Evolutionary conservation across 2,888 invertebrate species (phyloP), one percentile per base, ranked within the genome.

Genomic region (Macroteleia sp.): DNA sequence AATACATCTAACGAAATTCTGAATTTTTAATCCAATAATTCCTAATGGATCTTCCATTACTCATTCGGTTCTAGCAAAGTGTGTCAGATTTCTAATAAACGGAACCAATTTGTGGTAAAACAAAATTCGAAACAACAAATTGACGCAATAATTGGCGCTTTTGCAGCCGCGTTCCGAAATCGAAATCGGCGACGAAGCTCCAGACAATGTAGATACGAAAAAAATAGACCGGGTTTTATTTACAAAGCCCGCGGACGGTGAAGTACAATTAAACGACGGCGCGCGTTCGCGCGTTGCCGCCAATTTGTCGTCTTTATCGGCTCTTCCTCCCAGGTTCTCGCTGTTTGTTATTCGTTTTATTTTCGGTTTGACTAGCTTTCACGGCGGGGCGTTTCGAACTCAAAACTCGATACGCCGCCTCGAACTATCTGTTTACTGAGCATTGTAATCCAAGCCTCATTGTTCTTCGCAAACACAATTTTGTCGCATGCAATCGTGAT

Each of bases 391-490:
- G 46, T 70, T 57, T 25, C 48, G 81, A 57, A 57, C 59, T 84
- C 85, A 84, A 87, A 71, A 71, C 48, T 84, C 85, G 85, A 88
- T 86, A 86, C 81, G 83, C 32, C 82, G 83, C 73, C 82, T 79
- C 83, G 56, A 83, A 87, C 86, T 87, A 88, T 88, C 87, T 86
- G 83, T 89, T 88, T 87, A 85, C 83, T 81, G 81, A 82, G 82
- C 84, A 88, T 88, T 88, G 89, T 88, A 88, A 89, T 86, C 87
- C 86, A 77, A 81, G 79, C 77, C 83, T 84, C 86, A 89, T 88
- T 88, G 88, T 89, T 87, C 86, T 81, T 85, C 74, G 81, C 81
- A 85, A 85, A 86, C 82, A 85, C 82, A 73, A 81, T 84, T 85
- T 85, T 79, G 77, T 78, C 74, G 73, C 75, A 78, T 67, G 71